Evolutionary conservation across 1,140 invertebrate species (phyloP), one percentile per base, ranked within the genome.

Genomic region (Oryzaephilus surinamensis): DNA sequence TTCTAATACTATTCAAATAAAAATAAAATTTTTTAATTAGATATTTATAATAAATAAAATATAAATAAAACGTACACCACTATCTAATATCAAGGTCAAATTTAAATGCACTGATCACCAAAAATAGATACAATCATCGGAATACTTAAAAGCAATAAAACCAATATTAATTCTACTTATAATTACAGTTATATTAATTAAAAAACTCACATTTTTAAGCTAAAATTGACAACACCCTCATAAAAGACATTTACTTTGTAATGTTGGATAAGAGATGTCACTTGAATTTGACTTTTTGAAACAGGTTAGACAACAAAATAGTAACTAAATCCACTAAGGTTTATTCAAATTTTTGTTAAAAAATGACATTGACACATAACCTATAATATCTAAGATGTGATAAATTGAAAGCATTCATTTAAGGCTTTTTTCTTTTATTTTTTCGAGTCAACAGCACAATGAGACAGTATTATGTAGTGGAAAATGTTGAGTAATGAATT

Each of bases 181-280:
- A 33, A 32, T 31, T 45, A 36, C 24, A 32, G 28, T 30, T 38
- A 32, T 39, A 36, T 41, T 38, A 32, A 15, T 15, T 2, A 11
- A 38, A 45, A 45, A 45, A 41, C 38, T 48, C 36, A 41, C 38
- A 36, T 44, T 48, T 38, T 45, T 38, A 36, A 38, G 14, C 17
- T 19, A 45, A 48, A 48, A 44, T 44, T 48, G 46, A 48, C 46
- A 48, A 48, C 46, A 48, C 46, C 46, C 46, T 45, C 36, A 28
- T 17, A 21, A 38, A 38, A 29, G 23, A 19, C 28, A 30, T 18
- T 38, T 31, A 24, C 8, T n/a, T n/a, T 24, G 5, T 11, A 12
- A 28, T 16, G 15, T 21, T 16, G 27, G 12, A 17, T 19, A 6
- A 12, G 7, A 38, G 36, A 20, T 13, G 31, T 26, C 36, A 27